A percentile compares a stretch with the other conserved stretches of the same genome.
Evolutionary conservation across 2,113 vertebrate genomes (phyloP).

Genomic region (Apodemus speciosus): DNA sequence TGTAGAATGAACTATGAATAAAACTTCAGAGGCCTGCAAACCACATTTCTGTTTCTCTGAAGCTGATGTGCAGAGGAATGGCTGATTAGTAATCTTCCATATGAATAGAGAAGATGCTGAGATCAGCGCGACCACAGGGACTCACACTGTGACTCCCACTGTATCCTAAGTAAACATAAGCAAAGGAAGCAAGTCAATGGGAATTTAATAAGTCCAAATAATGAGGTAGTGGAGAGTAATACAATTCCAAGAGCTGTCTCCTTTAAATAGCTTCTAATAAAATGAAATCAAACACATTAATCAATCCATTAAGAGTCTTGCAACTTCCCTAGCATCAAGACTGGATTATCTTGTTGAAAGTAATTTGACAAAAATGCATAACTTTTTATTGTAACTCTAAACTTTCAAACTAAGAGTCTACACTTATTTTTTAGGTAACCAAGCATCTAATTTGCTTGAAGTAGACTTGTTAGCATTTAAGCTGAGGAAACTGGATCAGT

Average conservation of each 20-base stretch:
- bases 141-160: background rate
- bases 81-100: background rate
- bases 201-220: background rate
- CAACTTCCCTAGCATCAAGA: too few species aligned
- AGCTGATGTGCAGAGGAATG: background rate
- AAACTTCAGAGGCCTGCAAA: background rate
- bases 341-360: background rate
- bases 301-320: background rate
- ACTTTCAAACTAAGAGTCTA: background rate
- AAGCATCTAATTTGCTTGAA: background rate
- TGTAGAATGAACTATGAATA: background rate
- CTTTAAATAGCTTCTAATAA: background rate
- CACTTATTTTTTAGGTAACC: background rate
- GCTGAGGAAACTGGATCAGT: background rate
- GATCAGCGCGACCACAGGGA: background rate
- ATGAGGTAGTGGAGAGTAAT: background rate
- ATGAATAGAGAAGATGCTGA: background rate
- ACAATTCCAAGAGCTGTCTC: background rate
- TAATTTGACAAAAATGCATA: background rate
- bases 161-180: background rate
- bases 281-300: background rate
- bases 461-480: background rate
- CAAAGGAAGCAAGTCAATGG: background rate
- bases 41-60: background rate
- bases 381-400: background rate